phyloP scores from a whole-genome alignment of 37 sponge, comb jelly and placozoan genomes.

The Aphrocallistes beatrix region DNA sequence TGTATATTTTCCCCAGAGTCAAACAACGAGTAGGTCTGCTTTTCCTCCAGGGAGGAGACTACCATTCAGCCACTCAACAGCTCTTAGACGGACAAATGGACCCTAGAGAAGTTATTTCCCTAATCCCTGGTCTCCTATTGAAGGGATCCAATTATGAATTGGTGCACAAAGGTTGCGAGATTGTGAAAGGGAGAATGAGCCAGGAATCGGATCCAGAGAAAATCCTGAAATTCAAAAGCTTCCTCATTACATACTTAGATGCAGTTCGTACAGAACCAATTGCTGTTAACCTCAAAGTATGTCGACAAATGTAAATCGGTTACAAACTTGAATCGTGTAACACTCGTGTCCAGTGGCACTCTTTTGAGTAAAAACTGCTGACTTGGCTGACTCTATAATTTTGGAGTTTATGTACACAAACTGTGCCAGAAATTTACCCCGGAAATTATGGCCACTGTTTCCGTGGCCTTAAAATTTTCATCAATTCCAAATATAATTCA shows the following conservation, averaged over 20 bases:
- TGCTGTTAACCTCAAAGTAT: neutral
- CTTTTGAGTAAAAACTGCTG: no score
- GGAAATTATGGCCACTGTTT: no score
- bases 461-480: no score
- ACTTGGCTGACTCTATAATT: no score
- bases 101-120: slow-evolving; percentile 4
- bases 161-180: slow-evolving; percentile 12
- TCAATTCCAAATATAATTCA: no score
- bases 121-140: neutral
- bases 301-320: no score
- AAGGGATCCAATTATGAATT: neutral
- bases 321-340: no score
- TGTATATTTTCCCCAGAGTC: neutral
- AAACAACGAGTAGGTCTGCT: neutral
- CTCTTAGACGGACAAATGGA: neutral
- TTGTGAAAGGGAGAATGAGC: neutral
- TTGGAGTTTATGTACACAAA: no score
- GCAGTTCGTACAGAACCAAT: neutral
- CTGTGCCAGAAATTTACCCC: no score
- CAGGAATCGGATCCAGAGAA: neutral
- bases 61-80: neutral
- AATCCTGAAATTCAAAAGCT: neutral
- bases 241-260: slow-evolving; percentile 10
- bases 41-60: neutral
- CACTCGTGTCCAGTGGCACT: no score